A percentile compares a stretch with the other conserved stretches of the same genome.
These are phyloP conservation scores for Eurytoma californica DNA, from an alignment of 2,888 invertebrate genomes.

Conservation along the genomic window DNA sequence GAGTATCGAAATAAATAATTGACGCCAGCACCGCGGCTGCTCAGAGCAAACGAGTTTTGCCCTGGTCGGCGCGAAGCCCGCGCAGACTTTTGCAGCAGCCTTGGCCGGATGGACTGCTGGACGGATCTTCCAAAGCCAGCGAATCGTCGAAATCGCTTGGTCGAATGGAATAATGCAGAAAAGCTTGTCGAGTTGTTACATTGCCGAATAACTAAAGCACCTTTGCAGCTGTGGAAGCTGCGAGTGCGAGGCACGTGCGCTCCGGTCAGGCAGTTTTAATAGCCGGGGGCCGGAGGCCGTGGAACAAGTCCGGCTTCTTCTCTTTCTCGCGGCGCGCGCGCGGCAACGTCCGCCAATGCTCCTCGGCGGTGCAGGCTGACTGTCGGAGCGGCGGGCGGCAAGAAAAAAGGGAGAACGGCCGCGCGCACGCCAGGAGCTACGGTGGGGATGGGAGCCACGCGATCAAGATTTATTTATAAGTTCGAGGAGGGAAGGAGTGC, in stretches of 20 bases:
- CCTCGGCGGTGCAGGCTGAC: slow-evolving; percentile 47
- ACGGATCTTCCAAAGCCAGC: too few relatives aligned
- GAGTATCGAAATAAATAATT: slow-evolving; percentile 75
- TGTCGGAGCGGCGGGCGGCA: slow-evolving; percentile 40
- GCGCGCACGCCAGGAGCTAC: slow-evolving; percentile 61
- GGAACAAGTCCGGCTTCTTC: slow-evolving; percentile 43
- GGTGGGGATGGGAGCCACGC: slow-evolving; percentile 74
- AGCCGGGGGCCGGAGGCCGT: slow-evolving; percentile 28
- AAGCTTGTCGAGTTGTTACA: not conserved
- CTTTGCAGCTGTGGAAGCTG: too few relatives aligned
- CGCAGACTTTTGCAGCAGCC: too few relatives aligned
- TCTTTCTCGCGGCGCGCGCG: slow-evolving; percentile 6
- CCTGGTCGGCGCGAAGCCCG: not conserved
- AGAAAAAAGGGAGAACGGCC: slow-evolving; percentile 58
- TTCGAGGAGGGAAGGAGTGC: slow-evolving; percentile 24
- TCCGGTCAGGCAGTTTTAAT: slow-evolving; percentile 41
- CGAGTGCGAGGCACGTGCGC: not conserved
- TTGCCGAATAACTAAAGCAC: too few relatives aligned
- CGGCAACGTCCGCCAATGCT: slow-evolving; percentile 27
- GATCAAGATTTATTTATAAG: slow-evolving; percentile 76
- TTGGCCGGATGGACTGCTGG: too few relatives aligned
- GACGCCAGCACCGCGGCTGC: slow-evolving; percentile 62
- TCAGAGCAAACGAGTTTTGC: slow-evolving; percentile 47
- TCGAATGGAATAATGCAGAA: not conserved
- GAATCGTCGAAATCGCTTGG: too few relatives aligned